phyloP scores from a whole-genome alignment of 2,113 vertebrate genomes.

The Actenoides lindsayi region DNA sequence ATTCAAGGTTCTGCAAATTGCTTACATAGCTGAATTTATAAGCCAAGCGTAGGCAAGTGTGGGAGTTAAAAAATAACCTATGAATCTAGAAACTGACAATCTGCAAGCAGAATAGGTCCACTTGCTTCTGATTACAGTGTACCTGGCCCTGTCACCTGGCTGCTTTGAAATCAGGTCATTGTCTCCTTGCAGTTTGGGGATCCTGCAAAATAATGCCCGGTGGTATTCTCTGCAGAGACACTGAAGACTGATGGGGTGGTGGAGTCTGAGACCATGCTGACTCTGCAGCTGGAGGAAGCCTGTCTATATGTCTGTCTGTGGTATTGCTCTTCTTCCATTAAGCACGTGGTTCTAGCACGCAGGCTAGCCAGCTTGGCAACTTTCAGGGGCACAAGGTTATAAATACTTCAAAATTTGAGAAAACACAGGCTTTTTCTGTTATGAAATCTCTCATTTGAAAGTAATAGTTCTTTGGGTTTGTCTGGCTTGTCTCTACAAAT shows the following conservation, averaged over 20 bases:
- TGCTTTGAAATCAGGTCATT: not conserved
- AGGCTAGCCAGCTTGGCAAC: not conserved
- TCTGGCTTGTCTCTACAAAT: not conserved
- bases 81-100: not conserved
- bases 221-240: not conserved
- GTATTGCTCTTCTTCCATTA: not conserved
- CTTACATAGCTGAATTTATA: not conserved
- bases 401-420: conserved; percentile 1
- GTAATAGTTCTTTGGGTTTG: not conserved
- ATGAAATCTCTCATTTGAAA: conserved; percentile 9
- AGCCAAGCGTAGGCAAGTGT: not conserved
- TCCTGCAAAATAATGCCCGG: not conserved
- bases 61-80: not conserved
- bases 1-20: not conserved
- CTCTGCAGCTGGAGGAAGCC: not conserved
- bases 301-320: not conserved
- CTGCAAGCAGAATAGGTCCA: not conserved
- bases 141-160: not conserved
- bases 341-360: not conserved
- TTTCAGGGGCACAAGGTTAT: not conserved
- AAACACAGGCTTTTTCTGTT: not conserved
- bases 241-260: not conserved
- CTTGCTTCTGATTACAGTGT: not conserved
- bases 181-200: not conserved
- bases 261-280: not conserved